Evolutionary conservation across 2,797 vertebrate species (phyloP), one percentile per base, ranked within the genome.

Genomic region (Momotus momota): DNA sequence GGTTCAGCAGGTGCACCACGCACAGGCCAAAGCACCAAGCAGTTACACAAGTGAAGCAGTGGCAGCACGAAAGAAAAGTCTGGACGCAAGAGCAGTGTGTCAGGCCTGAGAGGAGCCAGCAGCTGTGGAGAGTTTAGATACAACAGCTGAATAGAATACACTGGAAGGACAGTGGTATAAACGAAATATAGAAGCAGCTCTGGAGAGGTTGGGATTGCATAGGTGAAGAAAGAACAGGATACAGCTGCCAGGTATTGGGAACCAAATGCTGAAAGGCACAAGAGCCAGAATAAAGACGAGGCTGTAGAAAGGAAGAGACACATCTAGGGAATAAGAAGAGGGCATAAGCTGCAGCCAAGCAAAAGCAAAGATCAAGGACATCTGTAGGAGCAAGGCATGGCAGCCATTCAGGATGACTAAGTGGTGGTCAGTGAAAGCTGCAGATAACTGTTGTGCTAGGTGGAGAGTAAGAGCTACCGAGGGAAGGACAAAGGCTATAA

Each of bases 311-410:
- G 19, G 43, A 77, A 87, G 20, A 77, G 31, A 64, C 17, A 19
- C 20, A 87, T 33, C 43, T 11, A 67, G 18, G 22, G 10, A 86
- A 29, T 38, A 69, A 54, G 22, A 69, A 75, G 16, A 40, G 13
- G n/a, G 22, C 9, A 16, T 43, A 65, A 65, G 49, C 65, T 91
- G 66, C 85, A 91, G 61, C 17, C 72, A 65, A 20, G 38, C 11
- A 88, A 88, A 93, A 77, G 10, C 27, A 84, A 86, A 48, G 54
- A 88, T 20, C 69, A 86, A 91, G 45, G 72, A 54, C 49, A 49
- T 46, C 38, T 65, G 41, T 0, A 77, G 26, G n/a, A 87, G 29
- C 55, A 85, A 1, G 2, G 20, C 81, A 77, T 10, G 10, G 51
- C 21, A 87, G 60, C 64, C 67, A 60, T 33, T 84, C 66, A 77